Evolutionary conservation across 2,797 vertebrate genomes (phyloP).

Genomic region (Cossypha caffra): DNA sequence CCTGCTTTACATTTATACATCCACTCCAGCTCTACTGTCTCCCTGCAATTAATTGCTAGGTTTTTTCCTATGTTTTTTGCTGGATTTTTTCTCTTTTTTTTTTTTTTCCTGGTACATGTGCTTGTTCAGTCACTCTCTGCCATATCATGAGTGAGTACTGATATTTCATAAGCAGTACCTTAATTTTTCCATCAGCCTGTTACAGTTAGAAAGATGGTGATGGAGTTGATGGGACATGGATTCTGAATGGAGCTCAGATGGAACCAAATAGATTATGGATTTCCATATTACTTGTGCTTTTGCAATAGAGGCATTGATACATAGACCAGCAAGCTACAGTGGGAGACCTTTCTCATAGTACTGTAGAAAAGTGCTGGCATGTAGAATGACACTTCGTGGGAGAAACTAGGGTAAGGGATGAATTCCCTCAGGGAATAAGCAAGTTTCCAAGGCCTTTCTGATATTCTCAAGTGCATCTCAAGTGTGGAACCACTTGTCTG

Average conservation of each 20-base stretch:
- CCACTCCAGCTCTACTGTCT: background rate
- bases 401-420: background rate
- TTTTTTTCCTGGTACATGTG: background rate
- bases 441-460: background rate
- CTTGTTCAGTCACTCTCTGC: background rate
- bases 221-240: background rate
- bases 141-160: background rate
- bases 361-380: background rate
- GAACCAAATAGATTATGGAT: background rate
- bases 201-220: background rate
- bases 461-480: background rate
- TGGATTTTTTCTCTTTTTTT: accelerated
- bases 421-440: background rate
- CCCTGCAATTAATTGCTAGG: background rate
- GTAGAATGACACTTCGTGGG: background rate
- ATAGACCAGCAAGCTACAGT: background rate
- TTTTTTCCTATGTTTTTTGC: background rate
- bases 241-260: background rate
- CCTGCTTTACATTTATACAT: background rate
- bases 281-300: background rate
- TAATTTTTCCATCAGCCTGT: background rate
- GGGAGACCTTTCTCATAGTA: background rate
- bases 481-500: background rate
- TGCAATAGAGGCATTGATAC: background rate
- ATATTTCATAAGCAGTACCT: background rate